Evolutionary conservation across 2,113 vertebrate species (phyloP), one percentile per base, ranked within the genome.

Genomic region (Ceyx margarethae): DNA sequence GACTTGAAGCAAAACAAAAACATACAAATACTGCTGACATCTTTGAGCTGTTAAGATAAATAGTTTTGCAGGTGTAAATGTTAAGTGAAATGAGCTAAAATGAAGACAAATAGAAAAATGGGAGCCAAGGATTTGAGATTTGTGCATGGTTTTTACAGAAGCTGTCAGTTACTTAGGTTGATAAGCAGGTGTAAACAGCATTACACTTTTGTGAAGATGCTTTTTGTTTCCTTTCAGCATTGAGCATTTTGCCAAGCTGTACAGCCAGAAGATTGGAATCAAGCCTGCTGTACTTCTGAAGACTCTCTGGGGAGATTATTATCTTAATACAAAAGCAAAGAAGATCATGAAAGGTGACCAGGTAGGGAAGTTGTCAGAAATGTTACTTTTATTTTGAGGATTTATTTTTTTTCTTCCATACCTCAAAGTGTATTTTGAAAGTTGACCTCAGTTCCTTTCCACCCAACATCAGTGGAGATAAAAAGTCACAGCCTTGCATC

Each of bases 221-320:
- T 5, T 74, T 90, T 94, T 89, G 9, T 95, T 95, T 96, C 72
- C 87, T 97, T 95, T 72, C 92, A 99, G 99, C 79, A 97, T 99
- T 84, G 98, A 97, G 83, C 98, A 99, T 94, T 99, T 99, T 97
- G 99, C 98, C 40, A 92, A 97, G 58, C 97, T 99, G 85, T 99
- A 99, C 95, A 99, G 98, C 95, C 94, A 99, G 91, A 98, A 98
- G 87, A 98, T 99, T 97, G 99, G 99, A 46, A 98, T 99, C 65
- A 98, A 96, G 69, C 81, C 96, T 11, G 97, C 97, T 43, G 97
- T 99, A 58, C 98, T 99, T 80, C 93, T 98, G 91, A 99, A 98
- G 97, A 99, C 99, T 4, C 97, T 99, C 57, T 99, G 99, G 99
- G 99, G 99, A 92, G 99, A 99, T 96, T 99, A 98, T 94, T 99